phyloP scores from a whole-genome alignment of 2,888 invertebrate genomes.

The Platycheirus albimanus region DNA sequence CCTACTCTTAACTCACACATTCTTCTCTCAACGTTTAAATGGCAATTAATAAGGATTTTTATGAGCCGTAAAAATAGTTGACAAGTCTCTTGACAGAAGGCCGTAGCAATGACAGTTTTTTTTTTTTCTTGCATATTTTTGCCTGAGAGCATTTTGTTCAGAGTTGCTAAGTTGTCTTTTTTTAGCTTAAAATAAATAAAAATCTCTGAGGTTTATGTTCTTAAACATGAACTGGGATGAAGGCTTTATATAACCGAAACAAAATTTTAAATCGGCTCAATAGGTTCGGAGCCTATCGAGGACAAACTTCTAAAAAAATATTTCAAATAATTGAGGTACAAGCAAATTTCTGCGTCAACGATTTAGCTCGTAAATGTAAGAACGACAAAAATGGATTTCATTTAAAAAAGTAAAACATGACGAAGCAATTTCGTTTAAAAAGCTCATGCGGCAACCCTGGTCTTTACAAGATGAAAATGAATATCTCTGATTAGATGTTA shows the following conservation, averaged over 20 bases:
- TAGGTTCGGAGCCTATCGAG: too few species aligned
- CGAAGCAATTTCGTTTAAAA: background rate
- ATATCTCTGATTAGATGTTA: conserved; percentile 34
- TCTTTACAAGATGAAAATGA: background rate
- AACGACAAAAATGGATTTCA: too few species aligned
- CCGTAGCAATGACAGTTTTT: conserved; percentile 53
- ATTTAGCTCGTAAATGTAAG: too few species aligned
- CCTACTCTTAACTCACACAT: conserved; percentile 48
- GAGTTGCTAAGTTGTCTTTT: conserved; percentile 1
- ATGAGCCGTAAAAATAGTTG: conserved; percentile 83
- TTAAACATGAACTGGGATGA: too few species aligned
- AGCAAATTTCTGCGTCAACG: too few species aligned
- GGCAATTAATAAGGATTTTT: conserved; percentile 83
- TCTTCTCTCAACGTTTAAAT: conserved; percentile 80
- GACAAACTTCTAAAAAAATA: too few species aligned
- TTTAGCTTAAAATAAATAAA: background rate
- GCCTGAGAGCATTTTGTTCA: background rate
- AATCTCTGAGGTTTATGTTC: too few species aligned
- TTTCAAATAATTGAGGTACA: too few species aligned
- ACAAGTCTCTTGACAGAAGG: conserved; percentile 78
- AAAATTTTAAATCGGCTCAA: too few species aligned
- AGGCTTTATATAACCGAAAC: too few species aligned
- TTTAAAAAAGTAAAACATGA: too few species aligned
- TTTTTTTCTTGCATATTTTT: conserved; percentile 1
- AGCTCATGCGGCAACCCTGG: conserved; percentile 19